These are phyloP conservation scores for Sebastes oblongus DNA, from an alignment of 2,797 vertebrate genomes.

Conservation along the genomic window DNA sequence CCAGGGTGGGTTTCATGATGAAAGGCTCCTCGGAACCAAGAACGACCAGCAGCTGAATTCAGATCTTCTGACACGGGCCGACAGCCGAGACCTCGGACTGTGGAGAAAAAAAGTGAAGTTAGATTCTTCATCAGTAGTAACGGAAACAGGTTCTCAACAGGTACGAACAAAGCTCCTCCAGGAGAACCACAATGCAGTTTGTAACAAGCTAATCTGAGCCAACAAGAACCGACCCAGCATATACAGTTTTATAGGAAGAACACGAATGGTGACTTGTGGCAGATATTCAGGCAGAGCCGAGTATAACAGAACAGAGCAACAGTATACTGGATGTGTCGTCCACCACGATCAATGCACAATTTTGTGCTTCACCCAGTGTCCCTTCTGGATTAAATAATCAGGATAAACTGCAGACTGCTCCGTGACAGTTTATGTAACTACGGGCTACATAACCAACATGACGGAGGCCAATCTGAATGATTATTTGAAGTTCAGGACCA, in stretches of 20 bases:
- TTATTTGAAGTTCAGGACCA: constrained; percentile 28
- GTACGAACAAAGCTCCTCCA: neutral
- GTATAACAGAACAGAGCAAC: too few species aligned
- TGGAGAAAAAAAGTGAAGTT: neutral
- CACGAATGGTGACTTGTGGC: neutral
- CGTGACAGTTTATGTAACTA: neutral
- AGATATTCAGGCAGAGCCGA: too few species aligned
- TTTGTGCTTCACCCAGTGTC: too few species aligned
- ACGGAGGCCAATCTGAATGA: neutral
- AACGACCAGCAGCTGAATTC: neutral
- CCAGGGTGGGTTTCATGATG: neutral
- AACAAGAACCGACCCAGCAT: neutral
- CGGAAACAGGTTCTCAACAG: too few species aligned
- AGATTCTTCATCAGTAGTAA: neutral
- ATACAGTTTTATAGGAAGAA: neutral
- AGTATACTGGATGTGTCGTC: too few species aligned
- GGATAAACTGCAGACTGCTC: neutral
- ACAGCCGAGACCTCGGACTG: neutral
- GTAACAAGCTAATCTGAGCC: neutral
- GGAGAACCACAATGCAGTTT: too few species aligned
- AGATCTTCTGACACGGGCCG: neutral
- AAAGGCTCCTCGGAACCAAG: neutral
- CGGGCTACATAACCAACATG: neutral
- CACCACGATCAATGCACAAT: too few species aligned
- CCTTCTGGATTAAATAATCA: too few species aligned